phyloP scores from a whole-genome alignment of 1,140 invertebrate genomes.

The Drosophila bipectinata region DNA sequence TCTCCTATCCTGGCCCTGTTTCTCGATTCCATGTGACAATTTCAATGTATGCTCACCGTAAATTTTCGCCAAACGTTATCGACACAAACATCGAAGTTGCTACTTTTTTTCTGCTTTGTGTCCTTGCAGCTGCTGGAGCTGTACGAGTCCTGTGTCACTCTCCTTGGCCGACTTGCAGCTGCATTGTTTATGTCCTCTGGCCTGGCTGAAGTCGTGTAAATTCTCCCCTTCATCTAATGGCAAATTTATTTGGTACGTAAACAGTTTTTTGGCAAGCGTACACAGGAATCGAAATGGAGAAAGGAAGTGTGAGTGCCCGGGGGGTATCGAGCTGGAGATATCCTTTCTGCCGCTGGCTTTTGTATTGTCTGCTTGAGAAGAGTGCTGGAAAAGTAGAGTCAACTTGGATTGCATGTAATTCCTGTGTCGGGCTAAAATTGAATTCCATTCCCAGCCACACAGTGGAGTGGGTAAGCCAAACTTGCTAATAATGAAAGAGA shows the following conservation, averaged over 20 bases:
- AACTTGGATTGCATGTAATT: constrained; percentile 47
- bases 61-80: constrained; percentile 72
- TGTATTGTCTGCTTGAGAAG: constrained; percentile 23
- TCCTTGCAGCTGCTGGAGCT: constrained; percentile 12
- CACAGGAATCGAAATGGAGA: constrained; percentile 20
- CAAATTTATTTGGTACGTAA: constrained; percentile 76
- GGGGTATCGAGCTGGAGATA: constrained; percentile 1
- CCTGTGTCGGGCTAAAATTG: constrained; percentile 56
- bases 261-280: constrained; percentile 53
- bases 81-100: constrained; percentile 30
- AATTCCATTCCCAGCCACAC: constrained; percentile 34
- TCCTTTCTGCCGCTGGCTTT: constrained; percentile 17
- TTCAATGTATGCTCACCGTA: constrained; percentile 78
- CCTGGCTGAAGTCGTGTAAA: constrained; percentile 53
- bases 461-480: constrained; percentile 23
- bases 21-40: constrained; percentile 63
- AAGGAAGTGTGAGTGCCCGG: no score
- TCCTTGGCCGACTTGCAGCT: constrained; percentile 61
- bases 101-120: constrained; percentile 5
- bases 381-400: constrained; percentile 13
- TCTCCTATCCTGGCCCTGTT: constrained; percentile 26
- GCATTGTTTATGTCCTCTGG: constrained; percentile 72
- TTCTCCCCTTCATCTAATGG: constrained; percentile 59
- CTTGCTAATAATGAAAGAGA: constrained; percentile 51
- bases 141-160: constrained; percentile 55